These are phyloP conservation scores for Tupaia tana DNA, from an alignment of 2,113 vertebrate species.

Conservation along the genomic window DNA sequence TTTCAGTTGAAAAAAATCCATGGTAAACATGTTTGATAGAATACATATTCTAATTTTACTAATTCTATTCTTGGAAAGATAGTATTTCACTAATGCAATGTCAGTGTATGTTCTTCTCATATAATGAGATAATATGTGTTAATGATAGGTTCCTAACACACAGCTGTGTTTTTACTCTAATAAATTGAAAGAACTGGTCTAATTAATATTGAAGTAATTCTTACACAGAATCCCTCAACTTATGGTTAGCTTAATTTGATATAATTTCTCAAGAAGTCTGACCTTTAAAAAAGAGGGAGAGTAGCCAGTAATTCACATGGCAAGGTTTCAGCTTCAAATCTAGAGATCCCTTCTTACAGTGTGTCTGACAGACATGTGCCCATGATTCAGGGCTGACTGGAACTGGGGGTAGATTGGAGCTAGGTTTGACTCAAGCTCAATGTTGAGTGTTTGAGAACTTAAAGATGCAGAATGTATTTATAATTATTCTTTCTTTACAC, in stretches of 20 bases:
- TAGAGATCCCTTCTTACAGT: too few relatives aligned
- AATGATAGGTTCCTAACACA: background rate
- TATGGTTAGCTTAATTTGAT: slow-evolving; percentile 5
- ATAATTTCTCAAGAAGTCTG: background rate
- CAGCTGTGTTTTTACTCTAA: slow-evolving; percentile 2
- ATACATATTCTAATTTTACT: slow-evolving; percentile 36
- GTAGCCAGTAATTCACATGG: too few relatives aligned
- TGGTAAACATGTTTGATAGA: slow-evolving; percentile 1
- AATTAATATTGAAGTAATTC: slow-evolving; percentile 52
- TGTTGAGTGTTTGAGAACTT: background rate
- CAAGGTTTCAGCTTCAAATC: too few relatives aligned
- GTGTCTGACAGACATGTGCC: too few relatives aligned
- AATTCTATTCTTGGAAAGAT: slow-evolving; percentile 30
- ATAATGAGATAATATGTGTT: background rate
- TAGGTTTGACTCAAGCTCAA: background rate
- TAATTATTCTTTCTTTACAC: slow-evolving; percentile 5
- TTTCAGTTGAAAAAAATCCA: background rate
- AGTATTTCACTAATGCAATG: slow-evolving; percentile 7
- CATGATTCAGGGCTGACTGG: too few relatives aligned
- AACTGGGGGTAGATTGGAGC: too few relatives aligned
- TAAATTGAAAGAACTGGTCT: background rate
- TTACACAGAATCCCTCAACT: background rate
- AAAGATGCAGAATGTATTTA: background rate
- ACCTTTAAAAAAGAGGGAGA: too few relatives aligned
- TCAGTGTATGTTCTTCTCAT: background rate